Evolutionary conservation across 2,797 vertebrate genomes (phyloP), one percentile per base, ranked within the genome.

Genomic region (Leptodactylus fallax): DNA sequence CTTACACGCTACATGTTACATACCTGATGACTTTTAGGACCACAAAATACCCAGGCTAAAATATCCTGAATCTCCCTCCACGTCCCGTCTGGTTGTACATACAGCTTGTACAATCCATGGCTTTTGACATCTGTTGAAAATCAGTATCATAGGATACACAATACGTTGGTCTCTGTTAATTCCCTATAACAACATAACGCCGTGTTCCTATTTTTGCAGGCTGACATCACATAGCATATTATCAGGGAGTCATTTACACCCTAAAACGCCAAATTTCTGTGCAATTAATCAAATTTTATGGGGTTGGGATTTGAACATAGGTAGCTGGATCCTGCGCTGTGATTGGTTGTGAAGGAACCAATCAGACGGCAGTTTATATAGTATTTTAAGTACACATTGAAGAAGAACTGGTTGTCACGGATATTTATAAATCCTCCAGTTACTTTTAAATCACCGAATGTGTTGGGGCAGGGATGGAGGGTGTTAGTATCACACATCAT

Each of bases 331-430:
- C 8, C 61, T 63, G 80, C 19, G 1, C 45, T 67, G 45, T 81
- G 80, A 81, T 81, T 81, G 80, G 80, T 61, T 51, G 61, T 7
- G 4, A 49, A 7, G 36, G 1, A 67, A 23, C 80, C 80, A 81
- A 81, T 65, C 36, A 51, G 7, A 49, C 4, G 21, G 36, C 80
- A 65, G 80, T 23, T 19, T 25, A 11, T 11, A 25, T 6, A n/a
- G 4, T 12, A 65, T 23, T n/a, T 65, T 0, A 65, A 25, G 61
- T 2, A 36, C 36, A 36, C 2, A 36, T 36, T 36, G 36, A 1
- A 36, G 36, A 4, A 4, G 36, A 36, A 36, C 36, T 1, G 0
- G 23, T 55, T 3, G 53, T 55, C 53, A 13, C 11, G 11, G 13
- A 55, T 55, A 8, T 55, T 55, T 12, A 55, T 12, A 55, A 55